Conservation (phyloP, 2,797 vertebrate genomes). For the Anguilla obscura region DNA sequence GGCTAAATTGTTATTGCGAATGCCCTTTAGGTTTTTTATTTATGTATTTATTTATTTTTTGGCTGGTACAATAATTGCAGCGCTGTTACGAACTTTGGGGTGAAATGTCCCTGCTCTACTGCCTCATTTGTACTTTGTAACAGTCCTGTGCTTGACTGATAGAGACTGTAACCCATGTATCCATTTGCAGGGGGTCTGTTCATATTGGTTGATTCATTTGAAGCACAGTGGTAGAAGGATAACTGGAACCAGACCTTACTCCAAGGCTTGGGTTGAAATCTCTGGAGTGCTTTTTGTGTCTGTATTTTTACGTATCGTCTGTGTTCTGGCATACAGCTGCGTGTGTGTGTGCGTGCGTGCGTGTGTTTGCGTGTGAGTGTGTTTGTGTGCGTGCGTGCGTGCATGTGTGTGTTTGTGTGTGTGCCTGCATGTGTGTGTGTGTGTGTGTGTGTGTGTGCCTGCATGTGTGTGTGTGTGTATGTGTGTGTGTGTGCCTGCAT, state of each 20-base stretch:
- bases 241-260: not conserved
- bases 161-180: not conserved
- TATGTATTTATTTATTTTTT: not conserved
- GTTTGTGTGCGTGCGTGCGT: not conserved
- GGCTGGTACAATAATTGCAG: not conserved
- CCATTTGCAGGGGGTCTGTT: not conserved
- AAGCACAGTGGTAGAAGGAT: not conserved
- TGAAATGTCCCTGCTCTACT: not conserved
- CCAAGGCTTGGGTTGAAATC: not conserved
- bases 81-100: not conserved
- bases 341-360: not conserved
- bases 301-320: not conserved
- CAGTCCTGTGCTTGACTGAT: not conserved
- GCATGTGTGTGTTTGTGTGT: not conserved
- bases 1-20: not conserved
- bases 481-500: not conserved
- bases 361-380: not conserved
- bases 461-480: not conserved
- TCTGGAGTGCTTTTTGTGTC: not conserved
- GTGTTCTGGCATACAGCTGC: not conserved
- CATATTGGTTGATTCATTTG: not conserved
- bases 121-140: not conserved
- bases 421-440: not conserved
- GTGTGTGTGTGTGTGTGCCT: not conserved
- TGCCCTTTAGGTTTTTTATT: not conserved